Percentiles rank a stretch among this genome's conserved stretches.
Evolutionary conservation across 2,888 invertebrate species (phyloP).

Genomic region (Eupithecia inturbata): DNA sequence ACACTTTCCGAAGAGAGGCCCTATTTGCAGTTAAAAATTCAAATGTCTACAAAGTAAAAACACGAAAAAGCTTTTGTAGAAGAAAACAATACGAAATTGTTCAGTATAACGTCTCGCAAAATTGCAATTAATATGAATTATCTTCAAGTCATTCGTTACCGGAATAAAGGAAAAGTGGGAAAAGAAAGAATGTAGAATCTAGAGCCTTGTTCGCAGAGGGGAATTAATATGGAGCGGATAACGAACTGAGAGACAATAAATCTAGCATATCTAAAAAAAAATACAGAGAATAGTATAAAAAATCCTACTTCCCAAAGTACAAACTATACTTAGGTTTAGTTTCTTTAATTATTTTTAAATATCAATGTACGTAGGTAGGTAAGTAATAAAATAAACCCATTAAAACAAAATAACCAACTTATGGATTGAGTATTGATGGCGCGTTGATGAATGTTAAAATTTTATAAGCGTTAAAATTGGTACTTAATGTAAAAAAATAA

Average conservation of each 20-base stretch:
- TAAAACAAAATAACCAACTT: too few species aligned
- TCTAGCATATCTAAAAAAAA: background rate
- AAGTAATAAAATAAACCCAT: too few species aligned
- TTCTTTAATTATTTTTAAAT: background rate
- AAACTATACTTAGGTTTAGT: too few species aligned
- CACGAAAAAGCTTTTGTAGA: conserved; percentile 25
- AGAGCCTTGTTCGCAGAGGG: conserved; percentile 34
- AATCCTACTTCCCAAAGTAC: background rate
- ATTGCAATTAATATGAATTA: conserved; percentile 69
- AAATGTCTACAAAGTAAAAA: conserved; percentile 12
- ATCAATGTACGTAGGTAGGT: background rate
- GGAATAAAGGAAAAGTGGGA: conserved; percentile 55
- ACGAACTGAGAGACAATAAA: background rate
- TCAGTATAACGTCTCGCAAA: conserved; percentile 42
- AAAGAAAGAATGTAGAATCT: conserved; percentile 26
- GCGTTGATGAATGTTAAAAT: too few species aligned
- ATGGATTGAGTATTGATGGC: too few species aligned
- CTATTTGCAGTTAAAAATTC: background rate
- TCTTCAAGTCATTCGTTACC: conserved; percentile 53
- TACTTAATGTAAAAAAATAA: too few species aligned
- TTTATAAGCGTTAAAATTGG: too few species aligned
- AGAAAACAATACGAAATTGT: conserved; percentile 38
- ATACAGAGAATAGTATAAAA: background rate
- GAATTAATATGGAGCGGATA: background rate
- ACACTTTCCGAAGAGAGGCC: background rate